Conservation (phyloP, 1,140 invertebrate species). For the Vanessa atalanta region DNA sequence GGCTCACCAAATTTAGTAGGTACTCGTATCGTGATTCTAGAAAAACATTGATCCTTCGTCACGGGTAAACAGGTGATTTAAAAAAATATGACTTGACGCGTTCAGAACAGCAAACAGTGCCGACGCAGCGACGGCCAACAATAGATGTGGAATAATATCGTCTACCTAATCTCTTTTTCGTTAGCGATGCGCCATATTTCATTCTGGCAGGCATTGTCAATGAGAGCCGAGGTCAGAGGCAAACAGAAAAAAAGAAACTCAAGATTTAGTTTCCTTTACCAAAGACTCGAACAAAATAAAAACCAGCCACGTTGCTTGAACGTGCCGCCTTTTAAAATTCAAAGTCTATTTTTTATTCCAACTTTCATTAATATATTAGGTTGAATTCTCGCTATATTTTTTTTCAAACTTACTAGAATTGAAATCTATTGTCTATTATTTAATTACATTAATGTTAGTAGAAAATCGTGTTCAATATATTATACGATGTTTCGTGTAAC, state of each 20-base stretch:
- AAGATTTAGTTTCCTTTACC: slow-evolving; percentile 73
- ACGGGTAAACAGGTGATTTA: slow-evolving; percentile 61
- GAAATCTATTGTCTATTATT: slow-evolving; percentile 29
- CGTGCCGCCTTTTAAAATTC: slow-evolving; percentile 72
- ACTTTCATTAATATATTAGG: slow-evolving; percentile 78
- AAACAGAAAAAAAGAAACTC: slow-evolving; percentile 73
- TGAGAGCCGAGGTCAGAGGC: slow-evolving; percentile 74
- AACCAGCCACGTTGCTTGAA: slow-evolving; percentile 64
- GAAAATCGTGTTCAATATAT: slow-evolving; percentile 14
- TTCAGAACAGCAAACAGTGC: slow-evolving; percentile 56
- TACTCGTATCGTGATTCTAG: slow-evolving; percentile 10
- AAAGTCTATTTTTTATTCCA: slow-evolving; percentile 68
- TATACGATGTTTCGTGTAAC: not conserved
- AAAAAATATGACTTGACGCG: slow-evolving; percentile 54
- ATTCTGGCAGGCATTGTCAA: slow-evolving; percentile 79
- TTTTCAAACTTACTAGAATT: slow-evolving; percentile 36
- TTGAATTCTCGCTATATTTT: slow-evolving; percentile 69
- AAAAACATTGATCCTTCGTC: slow-evolving; percentile 57
- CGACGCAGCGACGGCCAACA: slow-evolving; percentile 53
- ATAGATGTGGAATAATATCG: slow-evolving; percentile 72
- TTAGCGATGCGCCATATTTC: slow-evolving; percentile 76
- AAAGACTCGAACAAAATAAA: slow-evolving; percentile 72
- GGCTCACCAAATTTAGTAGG: slow-evolving; percentile 13
- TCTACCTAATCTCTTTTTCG: slow-evolving; percentile 76
- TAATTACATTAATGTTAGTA: not conserved